Percentiles rank a stretch among this genome's conserved stretches.
Conservation (phyloP, 2,888 invertebrate genomes). For the Orthosia incerta region DNA sequence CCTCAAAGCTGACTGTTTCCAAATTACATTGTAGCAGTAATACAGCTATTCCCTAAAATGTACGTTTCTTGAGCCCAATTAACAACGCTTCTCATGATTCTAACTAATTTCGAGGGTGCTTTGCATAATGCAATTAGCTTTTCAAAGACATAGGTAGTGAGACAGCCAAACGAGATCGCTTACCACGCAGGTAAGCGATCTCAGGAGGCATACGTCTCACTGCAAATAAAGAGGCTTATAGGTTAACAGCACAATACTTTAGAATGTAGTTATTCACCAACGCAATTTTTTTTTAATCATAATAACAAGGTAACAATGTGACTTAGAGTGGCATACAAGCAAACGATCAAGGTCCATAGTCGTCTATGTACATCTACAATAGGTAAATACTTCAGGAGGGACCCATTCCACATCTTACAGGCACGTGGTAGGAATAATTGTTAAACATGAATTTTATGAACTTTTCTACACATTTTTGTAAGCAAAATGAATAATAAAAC, state of each 20-base stretch:
- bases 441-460: neutral
- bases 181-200: slow-evolving; percentile 23
- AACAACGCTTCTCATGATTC: slow-evolving; percentile 32
- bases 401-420: too few relatives aligned
- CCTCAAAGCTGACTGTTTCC: neutral
- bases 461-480: slow-evolving; percentile 11
- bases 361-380: too few relatives aligned
- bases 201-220: neutral
- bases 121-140: slow-evolving; percentile 56
- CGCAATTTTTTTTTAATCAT: too few relatives aligned
- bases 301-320: too few relatives aligned
- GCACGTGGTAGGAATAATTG: too few relatives aligned
- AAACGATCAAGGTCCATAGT: too few relatives aligned
- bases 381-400: too few relatives aligned
- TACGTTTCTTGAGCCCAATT: slow-evolving; percentile 33
- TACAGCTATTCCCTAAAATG: slow-evolving; percentile 7
- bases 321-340: too few relatives aligned
- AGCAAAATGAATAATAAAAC: slow-evolving; percentile 39
- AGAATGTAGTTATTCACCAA: too few relatives aligned
- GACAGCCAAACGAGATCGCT: slow-evolving; percentile 11
- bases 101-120: slow-evolving; percentile 41
- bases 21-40: slow-evolving; percentile 17
- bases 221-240: neutral
- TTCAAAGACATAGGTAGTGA: slow-evolving; percentile 23
- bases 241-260: neutral